Conservation (phyloP, 1,140 invertebrate species). For the Bilobella aurantiaca region DNA sequence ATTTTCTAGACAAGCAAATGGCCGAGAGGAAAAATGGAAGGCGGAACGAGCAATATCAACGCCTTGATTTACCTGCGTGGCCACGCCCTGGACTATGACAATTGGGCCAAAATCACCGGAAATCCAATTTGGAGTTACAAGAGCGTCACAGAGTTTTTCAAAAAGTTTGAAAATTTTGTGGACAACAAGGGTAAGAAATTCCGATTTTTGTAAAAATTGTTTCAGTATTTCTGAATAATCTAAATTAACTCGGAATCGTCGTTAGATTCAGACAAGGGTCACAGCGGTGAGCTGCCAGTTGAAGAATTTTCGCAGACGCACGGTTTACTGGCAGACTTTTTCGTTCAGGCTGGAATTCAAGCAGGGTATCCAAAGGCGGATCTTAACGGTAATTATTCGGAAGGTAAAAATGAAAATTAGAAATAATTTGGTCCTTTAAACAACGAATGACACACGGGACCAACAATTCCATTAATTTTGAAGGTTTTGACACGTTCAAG, state of each 20-base stretch:
- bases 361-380: slow-evolving; percentile 20
- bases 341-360: slow-evolving; percentile 16
- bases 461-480: no score
- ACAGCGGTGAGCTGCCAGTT: not conserved
- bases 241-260: no score
- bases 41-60: slow-evolving; percentile 42
- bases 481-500: slow-evolving; percentile 18
- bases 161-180: slow-evolving; percentile 45
- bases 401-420: slow-evolving; percentile 12
- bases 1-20: not conserved
- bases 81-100: slow-evolving; percentile 52
- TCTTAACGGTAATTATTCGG: slow-evolving; percentile 18
- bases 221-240: not conserved
- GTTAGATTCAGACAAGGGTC: no score
- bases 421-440: no score
- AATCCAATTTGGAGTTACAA: slow-evolving; percentile 83
- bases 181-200: not conserved
- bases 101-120: slow-evolving; percentile 60
- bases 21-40: not conserved
- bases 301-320: not conserved
- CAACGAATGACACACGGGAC: no score
- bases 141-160: slow-evolving; percentile 57
- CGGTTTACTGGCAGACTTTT: slow-evolving; percentile 11
- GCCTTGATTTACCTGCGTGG: slow-evolving; percentile 56
- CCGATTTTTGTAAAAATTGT: not conserved